phyloP scores from a whole-genome alignment of 2,888 invertebrate genomes.

The Thymelicus lineola region DNA sequence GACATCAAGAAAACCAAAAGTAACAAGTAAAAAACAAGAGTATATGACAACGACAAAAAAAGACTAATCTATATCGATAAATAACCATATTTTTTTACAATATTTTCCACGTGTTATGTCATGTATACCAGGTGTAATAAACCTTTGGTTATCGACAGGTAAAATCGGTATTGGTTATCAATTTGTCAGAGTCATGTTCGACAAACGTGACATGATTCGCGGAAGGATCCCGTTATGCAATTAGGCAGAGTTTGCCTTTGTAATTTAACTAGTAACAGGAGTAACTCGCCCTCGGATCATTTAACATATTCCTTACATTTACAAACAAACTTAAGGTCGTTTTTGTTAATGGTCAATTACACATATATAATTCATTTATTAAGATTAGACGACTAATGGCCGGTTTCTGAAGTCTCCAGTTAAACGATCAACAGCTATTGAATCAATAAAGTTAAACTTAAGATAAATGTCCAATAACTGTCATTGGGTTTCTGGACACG shows the following conservation, averaged over 20 bases:
- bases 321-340: not conserved
- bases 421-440: too few species aligned
- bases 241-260: slow-evolving; percentile 17
- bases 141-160: not conserved
- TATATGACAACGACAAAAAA: too few species aligned
- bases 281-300: not conserved
- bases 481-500: too few species aligned
- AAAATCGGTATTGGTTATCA: slow-evolving; percentile 25
- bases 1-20: too few species aligned
- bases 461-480: too few species aligned
- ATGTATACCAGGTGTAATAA: not conserved
- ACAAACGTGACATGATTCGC: slow-evolving; percentile 15
- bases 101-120: not conserved
- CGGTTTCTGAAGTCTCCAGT: too few species aligned
- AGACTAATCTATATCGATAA: too few species aligned
- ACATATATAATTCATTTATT: too few species aligned
- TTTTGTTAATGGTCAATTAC: too few species aligned
- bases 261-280: not conserved
- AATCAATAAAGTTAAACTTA: too few species aligned
- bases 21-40: too few species aligned
- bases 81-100: not conserved
- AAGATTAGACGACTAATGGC: too few species aligned
- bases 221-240: slow-evolving; percentile 21
- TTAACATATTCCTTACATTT: slow-evolving; percentile 4
- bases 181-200: slow-evolving; percentile 24